Evolutionary conservation across 2,888 invertebrate species (phyloP).

Genomic region (Romanomermis culicivorax): DNA sequence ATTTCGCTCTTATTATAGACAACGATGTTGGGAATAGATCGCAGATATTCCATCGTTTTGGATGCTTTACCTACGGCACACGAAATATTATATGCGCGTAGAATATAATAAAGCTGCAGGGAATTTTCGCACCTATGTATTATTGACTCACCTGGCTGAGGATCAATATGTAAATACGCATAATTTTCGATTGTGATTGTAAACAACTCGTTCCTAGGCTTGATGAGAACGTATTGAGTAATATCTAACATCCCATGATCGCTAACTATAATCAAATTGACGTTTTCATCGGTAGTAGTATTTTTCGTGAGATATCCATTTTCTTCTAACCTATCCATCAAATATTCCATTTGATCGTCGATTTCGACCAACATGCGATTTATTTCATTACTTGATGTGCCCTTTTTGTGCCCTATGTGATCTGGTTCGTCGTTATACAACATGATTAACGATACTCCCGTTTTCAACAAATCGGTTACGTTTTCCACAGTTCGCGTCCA

Average conservation of each 20-base stretch:
- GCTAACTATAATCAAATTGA: slow-evolving; percentile 23
- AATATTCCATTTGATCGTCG: slow-evolving; percentile 5
- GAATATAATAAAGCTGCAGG: not conserved
- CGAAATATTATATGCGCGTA: not conserved
- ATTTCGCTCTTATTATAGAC: slow-evolving; percentile 36
- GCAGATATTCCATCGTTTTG: not conserved
- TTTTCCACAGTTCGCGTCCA: not conserved
- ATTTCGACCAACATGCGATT: not conserved
- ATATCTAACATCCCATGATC: slow-evolving; percentile 24
- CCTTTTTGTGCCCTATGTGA: slow-evolving; percentile 19
- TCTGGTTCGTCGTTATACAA: slow-evolving; percentile 26
- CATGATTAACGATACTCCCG: slow-evolving; percentile 14
- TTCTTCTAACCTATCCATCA: not conserved
- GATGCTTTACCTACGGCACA: not conserved
- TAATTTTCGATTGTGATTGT: not conserved
- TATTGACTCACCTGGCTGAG: not conserved
- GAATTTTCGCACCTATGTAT: not conserved
- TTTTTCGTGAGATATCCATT: no score
- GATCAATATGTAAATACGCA: not conserved
- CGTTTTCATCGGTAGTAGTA: not conserved
- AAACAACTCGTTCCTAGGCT: not conserved
- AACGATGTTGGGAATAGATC: not conserved
- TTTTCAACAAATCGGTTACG: slow-evolving; percentile 16
- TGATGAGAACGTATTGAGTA: not conserved
- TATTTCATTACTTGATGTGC: slow-evolving; percentile 11